Evolutionary conservation across 2,797 vertebrate genomes (phyloP).

Genomic region (Helostoma temminkii): DNA sequence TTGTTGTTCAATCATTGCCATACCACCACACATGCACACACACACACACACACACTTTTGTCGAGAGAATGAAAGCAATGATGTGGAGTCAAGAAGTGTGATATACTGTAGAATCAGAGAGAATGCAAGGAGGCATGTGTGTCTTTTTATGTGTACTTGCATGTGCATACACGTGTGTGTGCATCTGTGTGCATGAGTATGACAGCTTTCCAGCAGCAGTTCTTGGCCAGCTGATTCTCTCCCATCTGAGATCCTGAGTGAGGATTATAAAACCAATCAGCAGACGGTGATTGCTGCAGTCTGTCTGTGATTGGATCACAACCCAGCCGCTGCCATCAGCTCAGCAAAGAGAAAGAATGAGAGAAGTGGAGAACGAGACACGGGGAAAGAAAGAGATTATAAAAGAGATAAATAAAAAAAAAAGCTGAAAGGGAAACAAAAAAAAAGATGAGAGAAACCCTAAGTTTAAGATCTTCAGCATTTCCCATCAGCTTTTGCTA

Average conservation of each 20-base stretch:
- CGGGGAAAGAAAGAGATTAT: slow-evolving; percentile 59
- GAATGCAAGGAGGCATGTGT: slow-evolving; percentile 36
- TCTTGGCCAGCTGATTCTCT: slow-evolving; percentile 77
- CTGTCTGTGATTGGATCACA: slow-evolving; percentile 78
- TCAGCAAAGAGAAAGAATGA: slow-evolving; percentile 59
- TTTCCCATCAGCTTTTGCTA: slow-evolving; percentile 50
- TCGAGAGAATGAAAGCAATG: slow-evolving; percentile 56
- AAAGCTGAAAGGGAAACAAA: slow-evolving; percentile 53
- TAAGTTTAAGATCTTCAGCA: slow-evolving; percentile 46
- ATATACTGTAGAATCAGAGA: slow-evolving; percentile 56
- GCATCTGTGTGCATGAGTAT: slow-evolving; percentile 51
- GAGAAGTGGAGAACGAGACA: slow-evolving; percentile 50
- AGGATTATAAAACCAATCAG: slow-evolving; percentile 87
- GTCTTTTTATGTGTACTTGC: slow-evolving; percentile 11
- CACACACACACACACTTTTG: slow-evolving; percentile 33
- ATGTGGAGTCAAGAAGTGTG: slow-evolving; percentile 47
- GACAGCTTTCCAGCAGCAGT: slow-evolving; percentile 66
- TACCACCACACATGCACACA: slow-evolving; percentile 29
- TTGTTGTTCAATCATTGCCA: slow-evolving; percentile 33
- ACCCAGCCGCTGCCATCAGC: slow-evolving; percentile 63
- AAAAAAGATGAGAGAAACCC: slow-evolving; percentile 29
- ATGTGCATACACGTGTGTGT: slow-evolving; percentile 12
- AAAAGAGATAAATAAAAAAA: slow-evolving; percentile 73
- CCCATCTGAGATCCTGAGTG: slow-evolving; percentile 81
- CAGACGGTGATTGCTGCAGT: slow-evolving; percentile 81